Conservation (phyloP, 2,113 vertebrate species). For the Elephas maximus region DNA sequence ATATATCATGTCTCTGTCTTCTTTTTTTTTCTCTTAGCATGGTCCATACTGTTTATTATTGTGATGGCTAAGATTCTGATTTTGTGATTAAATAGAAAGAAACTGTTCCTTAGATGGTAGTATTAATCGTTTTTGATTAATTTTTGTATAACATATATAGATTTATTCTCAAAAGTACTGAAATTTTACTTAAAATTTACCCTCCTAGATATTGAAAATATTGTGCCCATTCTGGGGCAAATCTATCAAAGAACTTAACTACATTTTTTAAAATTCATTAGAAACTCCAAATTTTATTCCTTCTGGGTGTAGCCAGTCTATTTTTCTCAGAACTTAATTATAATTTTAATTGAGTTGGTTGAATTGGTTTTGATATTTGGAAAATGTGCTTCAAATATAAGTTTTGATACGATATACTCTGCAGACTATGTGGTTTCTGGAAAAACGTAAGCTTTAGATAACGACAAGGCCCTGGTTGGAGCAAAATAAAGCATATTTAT, state of each 20-base stretch:
- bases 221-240: neutral
- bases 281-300: too few relatives aligned
- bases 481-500: slow-evolving; percentile 48
- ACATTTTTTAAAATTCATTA: neutral
- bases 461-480: slow-evolving; percentile 14
- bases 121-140: neutral
- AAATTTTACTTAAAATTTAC: slow-evolving; percentile 26
- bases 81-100: neutral
- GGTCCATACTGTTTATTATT: neutral
- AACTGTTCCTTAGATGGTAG: neutral
- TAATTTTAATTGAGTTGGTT: slow-evolving; percentile 7
- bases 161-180: neutral
- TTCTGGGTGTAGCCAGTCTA: too few relatives aligned
- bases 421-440: neutral
- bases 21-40: neutral
- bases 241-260: slow-evolving; percentile 8
- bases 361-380: neutral
- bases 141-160: neutral
- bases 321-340: neutral
- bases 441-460: slow-evolving; percentile 43
- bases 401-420: neutral
- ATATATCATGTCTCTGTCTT: neutral
- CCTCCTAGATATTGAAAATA: neutral
- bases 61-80: neutral
- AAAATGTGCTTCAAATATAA: slow-evolving; percentile 30